phyloP scores from a whole-genome alignment of 1,140 invertebrate species.

The Dreissena polymorpha region DNA sequence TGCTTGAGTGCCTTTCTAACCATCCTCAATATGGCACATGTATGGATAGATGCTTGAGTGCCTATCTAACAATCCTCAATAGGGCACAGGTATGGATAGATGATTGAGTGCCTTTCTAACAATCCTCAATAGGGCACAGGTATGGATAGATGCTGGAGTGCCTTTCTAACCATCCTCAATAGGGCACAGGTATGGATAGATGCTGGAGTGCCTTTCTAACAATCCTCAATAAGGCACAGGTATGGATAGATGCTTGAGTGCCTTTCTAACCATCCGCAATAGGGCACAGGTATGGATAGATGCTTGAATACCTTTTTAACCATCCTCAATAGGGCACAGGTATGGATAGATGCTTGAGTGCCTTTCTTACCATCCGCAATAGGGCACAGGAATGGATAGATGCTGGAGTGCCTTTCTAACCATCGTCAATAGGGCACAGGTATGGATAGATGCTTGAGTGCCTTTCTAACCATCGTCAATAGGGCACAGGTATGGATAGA shows the following conservation, averaged over 20 bases:
- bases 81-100: constrained; percentile 74
- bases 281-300: constrained; percentile 74
- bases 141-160: constrained; percentile 23
- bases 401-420: not conserved
- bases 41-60: constrained; percentile 26
- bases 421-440: constrained; percentile 79
- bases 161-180: constrained; percentile 71
- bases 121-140: constrained; percentile 79
- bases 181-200: constrained; percentile 74
- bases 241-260: constrained; percentile 26
- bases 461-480: constrained; percentile 71
- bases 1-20: not conserved
- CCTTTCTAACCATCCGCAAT: constrained; percentile 56
- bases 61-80: constrained; percentile 71
- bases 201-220: not conserved
- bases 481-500: constrained; percentile 74
- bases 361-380: constrained; percentile 56
- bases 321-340: constrained; percentile 79
- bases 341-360: constrained; percentile 26
- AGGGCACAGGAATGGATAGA: constrained; percentile 73
- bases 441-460: constrained; percentile 26
- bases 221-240: constrained; percentile 79
- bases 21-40: constrained; percentile 79
- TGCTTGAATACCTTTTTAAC: not conserved
- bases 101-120: not conserved